Evolutionary conservation across 2,888 invertebrate species (phyloP).

Genomic region (Selenia dentaria): DNA sequence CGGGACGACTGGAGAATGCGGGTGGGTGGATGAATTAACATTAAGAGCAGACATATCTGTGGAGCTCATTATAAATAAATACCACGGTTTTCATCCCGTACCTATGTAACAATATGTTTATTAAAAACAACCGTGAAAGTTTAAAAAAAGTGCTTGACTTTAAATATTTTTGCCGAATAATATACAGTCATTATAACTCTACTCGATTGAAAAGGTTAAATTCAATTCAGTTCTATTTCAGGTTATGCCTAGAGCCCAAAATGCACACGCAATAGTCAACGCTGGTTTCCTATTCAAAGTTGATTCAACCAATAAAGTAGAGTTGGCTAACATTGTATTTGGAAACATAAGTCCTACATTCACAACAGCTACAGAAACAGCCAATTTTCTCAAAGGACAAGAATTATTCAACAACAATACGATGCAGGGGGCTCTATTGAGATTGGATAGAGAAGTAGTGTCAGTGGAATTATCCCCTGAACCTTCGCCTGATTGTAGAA

Average conservation of each 20-base stretch:
- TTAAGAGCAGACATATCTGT: no score
- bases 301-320: conserved; percentile 59
- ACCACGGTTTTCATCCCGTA: no score
- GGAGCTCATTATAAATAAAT: no score
- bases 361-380: conserved; percentile 84
- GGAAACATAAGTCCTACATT: conserved; percentile 86
- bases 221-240: conserved; percentile 63
- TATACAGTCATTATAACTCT: no score
- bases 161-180: no score
- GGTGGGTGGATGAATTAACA: no score
- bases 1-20: no score
- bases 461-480: conserved; percentile 88
- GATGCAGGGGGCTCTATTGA: conserved; percentile 75
- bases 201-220: no score
- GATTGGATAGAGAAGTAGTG: conserved; percentile 84
- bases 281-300: conserved; percentile 89
- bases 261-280: conserved; percentile 91
- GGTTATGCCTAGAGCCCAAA: conserved; percentile 91
- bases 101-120: no score
- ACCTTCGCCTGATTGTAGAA: conserved; percentile 88
- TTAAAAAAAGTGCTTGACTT: no score
- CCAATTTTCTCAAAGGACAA: conserved; percentile 70
- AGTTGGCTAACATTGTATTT: conserved; percentile 85
- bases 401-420: conserved; percentile 67
- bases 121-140: no score